Evolutionary conservation across 2,797 vertebrate genomes (phyloP), one percentile per base, ranked within the genome.

Genomic region (Neopelma chrysocephalum): DNA sequence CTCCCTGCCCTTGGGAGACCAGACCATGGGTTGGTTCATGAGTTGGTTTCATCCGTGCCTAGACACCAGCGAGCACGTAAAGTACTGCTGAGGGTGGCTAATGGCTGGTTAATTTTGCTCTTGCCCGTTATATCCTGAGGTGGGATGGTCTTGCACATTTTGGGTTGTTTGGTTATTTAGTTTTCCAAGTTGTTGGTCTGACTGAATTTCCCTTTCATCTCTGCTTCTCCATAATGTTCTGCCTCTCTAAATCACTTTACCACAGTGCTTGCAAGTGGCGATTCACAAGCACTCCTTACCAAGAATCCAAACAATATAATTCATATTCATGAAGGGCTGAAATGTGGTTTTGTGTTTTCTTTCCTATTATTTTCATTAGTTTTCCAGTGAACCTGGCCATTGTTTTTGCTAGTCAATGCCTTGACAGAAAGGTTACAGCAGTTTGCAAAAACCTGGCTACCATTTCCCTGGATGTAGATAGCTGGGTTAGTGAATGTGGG

Each of bases 381-480:
- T 95, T 94, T 87, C 66, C 93, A 92, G 51, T 32, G 62, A 93
- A 84, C 66, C 64, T 96, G 86, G 13, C 14, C 66, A 38, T 76
- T 58, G 36, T 32, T 84, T 82, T 69, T 94, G 62, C 47, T 36
- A 62, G 50, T 25, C 42, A 38, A 61, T 26, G 82, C 72, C 72
- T 83, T 83, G 54, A 57, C 85, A 89, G 66, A 72, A 91, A 91
- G 73, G 65, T 86, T 94, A 72, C 1, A 3, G 70, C 62, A 91
- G 50, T 38, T 26, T 69, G 54, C 40, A 84, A 62, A 82, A 93
- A 38, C 60, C 86, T 82, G 86, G 75, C 78, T 53, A 8, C 58
- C 26, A 9, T 81, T 73, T 56, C 11, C 6, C 16, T 73, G 86
- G 48, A 23, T 53, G 81, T 8, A 76, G 85, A 82, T 92, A 84